Conservation (phyloP, 92 coral and sea anemone genomes). For the Zoanthus solanderi region DNA sequence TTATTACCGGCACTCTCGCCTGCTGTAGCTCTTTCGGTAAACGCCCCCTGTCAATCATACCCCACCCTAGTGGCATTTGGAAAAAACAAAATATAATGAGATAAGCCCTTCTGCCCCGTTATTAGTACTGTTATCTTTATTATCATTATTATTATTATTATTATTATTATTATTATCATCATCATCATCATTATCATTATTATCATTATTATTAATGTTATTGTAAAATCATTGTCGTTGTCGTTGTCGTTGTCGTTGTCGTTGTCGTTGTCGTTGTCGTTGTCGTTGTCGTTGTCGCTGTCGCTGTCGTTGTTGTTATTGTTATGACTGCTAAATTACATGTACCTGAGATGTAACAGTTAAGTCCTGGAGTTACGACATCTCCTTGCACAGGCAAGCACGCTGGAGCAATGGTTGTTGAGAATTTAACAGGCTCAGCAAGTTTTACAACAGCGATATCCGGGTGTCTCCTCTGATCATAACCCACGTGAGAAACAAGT, state of each 20-base stretch:
- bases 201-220: too few relatives aligned
- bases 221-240: too few relatives aligned
- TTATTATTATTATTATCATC: too few relatives aligned
- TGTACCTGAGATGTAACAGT: constrained; percentile 44
- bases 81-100: background rate
- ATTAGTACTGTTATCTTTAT: too few relatives aligned
- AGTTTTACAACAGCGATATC: constrained; percentile 27
- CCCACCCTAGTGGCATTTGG: constrained; percentile 18
- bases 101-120: background rate
- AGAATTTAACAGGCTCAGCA: constrained; percentile 25
- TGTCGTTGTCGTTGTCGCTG: too few relatives aligned
- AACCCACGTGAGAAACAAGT: background rate
- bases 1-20: constrained; percentile 15
- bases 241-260: too few relatives aligned
- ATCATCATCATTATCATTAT: too few relatives aligned
- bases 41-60: constrained; percentile 6
- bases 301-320: too few relatives aligned
- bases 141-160: too few relatives aligned
- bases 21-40: constrained; percentile 22
- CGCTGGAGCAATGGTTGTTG: constrained; percentile 32
- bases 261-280: too few relatives aligned
- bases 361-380: constrained; percentile 28
- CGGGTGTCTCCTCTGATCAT: constrained; percentile 30
- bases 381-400: constrained; percentile 27
- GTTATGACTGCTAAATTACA: too few relatives aligned